Base-by-base conservation (phyloP, 2,113 vertebrate genomes). In the Tragelaphus scriptus region DNA sequence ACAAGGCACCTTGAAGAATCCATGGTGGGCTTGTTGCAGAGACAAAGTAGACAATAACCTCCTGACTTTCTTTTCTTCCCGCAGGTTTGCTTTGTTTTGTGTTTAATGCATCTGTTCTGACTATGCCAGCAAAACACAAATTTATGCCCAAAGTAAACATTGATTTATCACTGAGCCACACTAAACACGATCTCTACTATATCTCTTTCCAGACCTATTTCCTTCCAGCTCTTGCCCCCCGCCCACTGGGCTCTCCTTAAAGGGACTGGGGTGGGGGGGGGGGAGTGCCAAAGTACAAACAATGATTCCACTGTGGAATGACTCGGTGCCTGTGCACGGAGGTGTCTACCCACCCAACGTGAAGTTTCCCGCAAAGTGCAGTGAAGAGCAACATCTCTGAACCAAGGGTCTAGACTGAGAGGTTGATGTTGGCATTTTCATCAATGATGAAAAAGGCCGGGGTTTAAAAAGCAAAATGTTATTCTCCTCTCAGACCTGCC, bases 61-160 rank as follows among this genome's bases (percentile, higher is more conserved):
- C 10, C 88, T 40, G 36, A 5, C 51, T 75, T n/a, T 36, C 86
- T 94, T 82, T 36, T 58, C 86, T 58, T 94, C 15, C 44, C 65
- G 55, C 49, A 81, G 63, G 32, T 79, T 87, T 75, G 30, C 86
- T 36, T 68, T 23, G 21, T 36, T 85, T 88, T n/a, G 28, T 25
- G 95, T 88, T 97, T 94, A 90, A 32, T 75, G 58, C n/a, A 32
- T 93, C 80, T 79, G 21, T 86, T 95, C 71, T 59, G 28, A 87
- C 40, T 30, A 7, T 4, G 89, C 19, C 6, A 7, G 44, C 65
- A 65, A 3, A 95, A 93, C 95, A 81, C 49, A 75, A 59, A 28
- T 61, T 12, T 49, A 89, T 16, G 15, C 40, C 58, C 68, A 55
- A 2, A 71, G 49, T n/a, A 89, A 87, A 93, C 40, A 44, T 6